Base-by-base conservation (phyloP, 2,113 vertebrate species). In the Numenius arquata region DNA sequence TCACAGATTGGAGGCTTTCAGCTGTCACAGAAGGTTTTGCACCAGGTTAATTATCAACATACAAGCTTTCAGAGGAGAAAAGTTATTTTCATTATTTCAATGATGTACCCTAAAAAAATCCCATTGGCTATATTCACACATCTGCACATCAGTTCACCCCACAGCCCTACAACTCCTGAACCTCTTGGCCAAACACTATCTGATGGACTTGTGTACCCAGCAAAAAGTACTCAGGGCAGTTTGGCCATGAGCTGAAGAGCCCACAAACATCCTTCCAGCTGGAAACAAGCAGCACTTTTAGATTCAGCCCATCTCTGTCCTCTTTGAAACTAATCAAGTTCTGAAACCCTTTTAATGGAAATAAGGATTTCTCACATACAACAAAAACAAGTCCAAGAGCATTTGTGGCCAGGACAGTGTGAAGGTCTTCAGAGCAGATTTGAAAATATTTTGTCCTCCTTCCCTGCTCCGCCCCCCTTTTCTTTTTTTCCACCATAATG, bases 161-260 rank as follows among this genome's bases (percentile, higher is more conserved):
- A 71, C 36, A 52, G 3, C 38, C 55, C 36, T 17, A 19, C 29
- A 71, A 6, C 43, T 76, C 50, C 55, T 1, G 1, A 58, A 23
- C 7, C 12, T 25, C 34, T 58, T 17, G 21, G 25, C 21, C 62
- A 65, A 63, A n/a, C 25, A 6, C 8, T 4, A 30, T 19, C 15
- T 7, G 17, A 34, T 0, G 2, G 21, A 23, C 36, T 40, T 23
- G 10, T 0, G 0, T 11, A 48, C 27, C 75, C 55, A 72, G 17
- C 16, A 81, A 32, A 52, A 13, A n/a, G n/a, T n/a, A n/a, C n/a
- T 12, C 30, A 71, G 34, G n/a, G 27, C 30, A 43, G 36, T 18
- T 8, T 34, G 11, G 14, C 30, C 20, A 4, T 3, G 11, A 43
- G 30, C 8, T 1, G 4, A 41, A 53, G 45, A 47, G 15, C 13